phyloP scores from a whole-genome alignment of 2,888 invertebrate genomes.

The Unio pictorum region DNA sequence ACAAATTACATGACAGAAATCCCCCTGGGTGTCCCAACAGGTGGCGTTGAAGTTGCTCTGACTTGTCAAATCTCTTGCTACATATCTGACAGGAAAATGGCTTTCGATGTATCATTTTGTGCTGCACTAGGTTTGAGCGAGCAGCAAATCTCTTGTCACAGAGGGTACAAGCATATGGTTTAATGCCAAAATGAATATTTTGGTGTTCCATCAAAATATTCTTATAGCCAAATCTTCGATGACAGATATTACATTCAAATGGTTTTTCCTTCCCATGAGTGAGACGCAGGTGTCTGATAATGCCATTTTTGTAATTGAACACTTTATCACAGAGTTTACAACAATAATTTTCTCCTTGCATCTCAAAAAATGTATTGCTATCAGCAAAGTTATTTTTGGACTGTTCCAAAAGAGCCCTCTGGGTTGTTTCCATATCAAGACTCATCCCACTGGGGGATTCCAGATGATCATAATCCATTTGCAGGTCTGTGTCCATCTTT shows the following conservation, averaged over 20 bases:
- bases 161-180: slow-evolving; percentile 61
- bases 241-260: slow-evolving; percentile 48
- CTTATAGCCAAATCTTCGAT: slow-evolving; percentile 60
- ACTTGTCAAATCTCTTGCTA: slow-evolving; percentile 58
- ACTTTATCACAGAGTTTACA: slow-evolving; percentile 12
- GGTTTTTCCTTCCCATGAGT: slow-evolving; percentile 52
- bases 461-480: too few species aligned
- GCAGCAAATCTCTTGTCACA: slow-evolving; percentile 64
- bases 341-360: slow-evolving; percentile 1
- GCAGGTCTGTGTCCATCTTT: too few species aligned
- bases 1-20: slow-evolving; percentile 52
- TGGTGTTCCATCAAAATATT: slow-evolving; percentile 64
- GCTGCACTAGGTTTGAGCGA: slow-evolving; percentile 61
- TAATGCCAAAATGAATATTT: slow-evolving; percentile 63
- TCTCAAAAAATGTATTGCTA: too few species aligned
- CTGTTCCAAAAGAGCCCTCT: too few species aligned
- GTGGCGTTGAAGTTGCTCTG: slow-evolving; percentile 62
- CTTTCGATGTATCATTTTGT: slow-evolving; percentile 57
- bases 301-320: slow-evolving; percentile 15
- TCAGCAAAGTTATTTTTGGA: too few species aligned
- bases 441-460: too few species aligned
- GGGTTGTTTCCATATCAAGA: too few species aligned
- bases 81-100: slow-evolving; percentile 57
- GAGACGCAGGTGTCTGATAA: slow-evolving; percentile 56
- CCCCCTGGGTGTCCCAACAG: slow-evolving; percentile 57